Conservation (phyloP, 2,888 invertebrate genomes). For the Catocala sponsa region DNA sequence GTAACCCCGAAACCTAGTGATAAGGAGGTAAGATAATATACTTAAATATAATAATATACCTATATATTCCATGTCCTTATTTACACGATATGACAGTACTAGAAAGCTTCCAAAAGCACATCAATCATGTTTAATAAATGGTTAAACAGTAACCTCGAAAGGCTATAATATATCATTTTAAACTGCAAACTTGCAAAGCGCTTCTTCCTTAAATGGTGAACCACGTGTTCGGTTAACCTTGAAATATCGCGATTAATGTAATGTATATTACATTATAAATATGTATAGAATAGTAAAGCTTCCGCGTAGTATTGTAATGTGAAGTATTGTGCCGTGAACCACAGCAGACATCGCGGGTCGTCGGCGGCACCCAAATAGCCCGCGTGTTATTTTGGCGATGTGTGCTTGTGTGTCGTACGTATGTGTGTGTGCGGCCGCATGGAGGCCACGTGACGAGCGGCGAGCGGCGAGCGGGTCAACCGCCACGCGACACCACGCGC, state of each 20-base stretch:
- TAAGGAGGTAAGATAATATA: no score
- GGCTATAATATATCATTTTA: no score
- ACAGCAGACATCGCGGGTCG: slow-evolving; percentile 9
- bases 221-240: slow-evolving; percentile 3
- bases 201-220: not conserved
- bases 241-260: not conserved
- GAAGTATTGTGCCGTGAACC: not conserved
- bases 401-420: not conserved
- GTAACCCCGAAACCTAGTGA: no score
- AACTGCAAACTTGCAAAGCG: no score
- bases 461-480: slow-evolving; percentile 6
- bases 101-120: no score
- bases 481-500: slow-evolving; percentile 5
- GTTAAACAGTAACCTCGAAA: no score
- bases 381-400: not conserved
- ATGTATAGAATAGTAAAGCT: not conserved
- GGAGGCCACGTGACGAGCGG: slow-evolving; percentile 13
- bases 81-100: no score
- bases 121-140: no score
- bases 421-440: slow-evolving; percentile 8
- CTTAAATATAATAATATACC: no score
- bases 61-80: no score
- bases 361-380: slow-evolving; percentile 10
- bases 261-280: no score
- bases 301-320: not conserved